These are phyloP conservation scores for Phyllotreta striolata DNA, from an alignment of 2,888 invertebrate species.

Conservation along the genomic window DNA sequence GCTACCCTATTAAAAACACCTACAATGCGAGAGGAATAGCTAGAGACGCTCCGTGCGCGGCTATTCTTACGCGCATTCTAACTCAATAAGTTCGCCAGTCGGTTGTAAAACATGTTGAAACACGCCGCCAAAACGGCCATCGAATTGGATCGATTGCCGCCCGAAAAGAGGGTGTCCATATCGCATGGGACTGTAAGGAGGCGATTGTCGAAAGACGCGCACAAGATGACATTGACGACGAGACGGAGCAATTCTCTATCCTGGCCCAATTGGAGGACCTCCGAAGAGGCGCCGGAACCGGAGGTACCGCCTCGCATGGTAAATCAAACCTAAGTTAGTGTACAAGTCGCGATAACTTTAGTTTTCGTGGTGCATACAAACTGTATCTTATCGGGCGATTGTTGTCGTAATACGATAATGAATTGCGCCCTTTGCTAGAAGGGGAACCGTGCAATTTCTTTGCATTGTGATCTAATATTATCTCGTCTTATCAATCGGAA, in stretches of 20 bases:
- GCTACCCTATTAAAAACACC: too few species aligned
- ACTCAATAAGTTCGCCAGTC: neutral
- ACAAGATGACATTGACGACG: constrained; percentile 45
- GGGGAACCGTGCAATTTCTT: neutral
- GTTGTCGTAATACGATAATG: constrained; percentile 21
- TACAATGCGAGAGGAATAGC: too few species aligned
- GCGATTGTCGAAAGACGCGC: constrained; percentile 43
- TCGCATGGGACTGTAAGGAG: constrained; percentile 44
- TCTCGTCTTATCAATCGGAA: constrained; percentile 29
- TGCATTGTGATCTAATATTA: neutral
- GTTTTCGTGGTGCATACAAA: neutral
- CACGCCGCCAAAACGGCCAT: constrained; percentile 55
- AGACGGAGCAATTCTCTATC: constrained; percentile 56
- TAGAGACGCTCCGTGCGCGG: too few species aligned
- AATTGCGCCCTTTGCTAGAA: constrained; percentile 22
- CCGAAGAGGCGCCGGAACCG: constrained; percentile 43
- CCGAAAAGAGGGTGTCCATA: constrained; percentile 48
- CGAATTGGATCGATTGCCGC: constrained; percentile 47
- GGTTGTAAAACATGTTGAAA: constrained; percentile 55
- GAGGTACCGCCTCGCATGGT: neutral
- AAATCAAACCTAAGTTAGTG: too few species aligned
- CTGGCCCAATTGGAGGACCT: constrained; percentile 54
- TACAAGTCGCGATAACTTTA: too few species aligned
- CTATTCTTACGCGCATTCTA: too few species aligned
- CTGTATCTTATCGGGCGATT: constrained; percentile 1